Base-by-base conservation (phyloP, 2,113 vertebrate species). In the Oncorhynchus nerka region DNA sequence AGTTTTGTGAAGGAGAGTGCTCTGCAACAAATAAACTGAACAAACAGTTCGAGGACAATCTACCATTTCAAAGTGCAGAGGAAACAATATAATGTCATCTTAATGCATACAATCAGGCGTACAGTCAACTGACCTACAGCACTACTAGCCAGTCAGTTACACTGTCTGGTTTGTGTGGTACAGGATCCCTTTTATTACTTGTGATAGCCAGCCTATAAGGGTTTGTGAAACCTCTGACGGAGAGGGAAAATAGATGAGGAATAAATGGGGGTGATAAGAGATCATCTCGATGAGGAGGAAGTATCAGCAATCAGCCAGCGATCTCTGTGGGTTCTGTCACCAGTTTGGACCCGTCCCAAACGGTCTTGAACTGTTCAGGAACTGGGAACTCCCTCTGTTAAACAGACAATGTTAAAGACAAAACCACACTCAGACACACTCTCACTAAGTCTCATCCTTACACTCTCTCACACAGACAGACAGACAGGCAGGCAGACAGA, bases 281-380 rank as follows among this genome's bases (percentile, higher is more conserved):
- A 45, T 45, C 2, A 45, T 45, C 3, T 8, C 8, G 2, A n/a
- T 76, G 71, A 6, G 66, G 34, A 74, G 4, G 30, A 69, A 1
- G 48, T 71, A n/a, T 48, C 20, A 11, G 73, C 61, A 67, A 74
- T 95, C 92, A 99, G 75, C 93, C 97, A 85, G 98, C 94, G 1
- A 99, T 98, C 92, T 99, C 97, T 62, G 96, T 95, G 75, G 97
- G 96, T 83, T 97, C 97, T 74, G 98, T 99, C 92, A 97, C 92
- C 91, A 99, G 87, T 87, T 95, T 97, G 81, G 95, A 95, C 74
- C 97, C 97, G 75, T 97, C 93, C 98, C 98, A 99, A 4, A 94
- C 83, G 1, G 97, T 99, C 94, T 99, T 99, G 92, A 96, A 99
- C 94, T 99, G 97, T 87, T 99, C 98, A 6, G 97, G 98, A 84